Evolutionary conservation across 2,888 invertebrate species (phyloP), one percentile per base, ranked within the genome.

Genomic region (Lissonota sp.): DNA sequence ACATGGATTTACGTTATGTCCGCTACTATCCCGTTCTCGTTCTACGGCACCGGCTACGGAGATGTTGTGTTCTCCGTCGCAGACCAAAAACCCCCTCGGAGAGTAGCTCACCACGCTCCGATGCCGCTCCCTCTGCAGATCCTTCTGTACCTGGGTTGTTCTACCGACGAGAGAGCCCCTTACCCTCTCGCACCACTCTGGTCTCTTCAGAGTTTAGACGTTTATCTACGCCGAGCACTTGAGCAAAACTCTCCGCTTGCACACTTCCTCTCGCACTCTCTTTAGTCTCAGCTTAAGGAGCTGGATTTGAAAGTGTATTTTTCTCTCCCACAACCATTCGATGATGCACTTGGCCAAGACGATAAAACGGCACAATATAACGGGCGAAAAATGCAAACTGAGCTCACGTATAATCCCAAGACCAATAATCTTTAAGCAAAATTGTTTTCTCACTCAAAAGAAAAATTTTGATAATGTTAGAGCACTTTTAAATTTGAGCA

Each of bases 1-100:
- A 90, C 89, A 89, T 88, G 87, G 89, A 90, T 91, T 90, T 90
- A 90, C 89, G 87, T 90, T 90, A 88, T 89, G 87, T 85, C 85
- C 83, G 84, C 82, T 84, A 81, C 67, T 79, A 82, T 74, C 63
- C 71, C 75, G 49, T 75, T 62, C 26, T 60, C 74, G 57, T 74
- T 78, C 66, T 66, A 70, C 74, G 14, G 26, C 26, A 26, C 26
- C 26, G 26, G 53, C 67, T 69, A 14, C 37, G 12, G 62, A 4
- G 51, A 66, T 66, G 75, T 72, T 73, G 81, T 74, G 81, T 74
- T 55, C 67, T 75, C 79, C 74, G 71, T 83, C 66, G 62, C 78
- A 51, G 46, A 51, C 46, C 51, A 72, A 64, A 62, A 72, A 71
- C 69, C 49, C 53, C 57, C 64, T 26, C 51, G 40, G 26, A 74